phyloP scores from a whole-genome alignment of 2,113 vertebrate genomes.

The Syrrhaptes paradoxus region DNA sequence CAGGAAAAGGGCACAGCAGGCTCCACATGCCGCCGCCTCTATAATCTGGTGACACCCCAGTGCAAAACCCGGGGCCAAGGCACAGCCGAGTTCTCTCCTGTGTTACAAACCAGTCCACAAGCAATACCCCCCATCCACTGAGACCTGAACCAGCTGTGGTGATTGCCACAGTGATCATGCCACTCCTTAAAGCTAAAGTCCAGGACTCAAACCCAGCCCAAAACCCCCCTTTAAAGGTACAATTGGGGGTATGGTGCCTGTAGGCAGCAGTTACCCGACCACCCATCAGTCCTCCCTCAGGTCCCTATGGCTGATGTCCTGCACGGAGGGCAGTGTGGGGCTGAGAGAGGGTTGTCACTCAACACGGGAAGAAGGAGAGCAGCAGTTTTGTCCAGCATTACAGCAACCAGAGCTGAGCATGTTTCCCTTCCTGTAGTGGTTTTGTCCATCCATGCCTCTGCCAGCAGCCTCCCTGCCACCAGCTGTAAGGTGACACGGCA shows the following conservation, averaged over 20 bases:
- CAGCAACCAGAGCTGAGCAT: background rate
- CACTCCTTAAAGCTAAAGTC: background rate
- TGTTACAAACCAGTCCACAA: rapidly evolving
- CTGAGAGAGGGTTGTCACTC: rapidly evolving
- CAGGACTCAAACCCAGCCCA: background rate
- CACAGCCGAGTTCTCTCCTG: background rate
- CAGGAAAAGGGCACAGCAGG: conserved; percentile 3
- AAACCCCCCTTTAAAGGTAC: background rate
- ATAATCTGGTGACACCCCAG: background rate
- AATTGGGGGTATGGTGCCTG: background rate
- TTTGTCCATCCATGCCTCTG: background rate
- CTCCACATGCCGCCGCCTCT: background rate
- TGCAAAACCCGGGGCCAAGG: background rate
- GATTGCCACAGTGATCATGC: rapidly evolving
- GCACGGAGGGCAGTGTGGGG: rapidly evolving
- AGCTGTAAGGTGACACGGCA: rapidly evolving
- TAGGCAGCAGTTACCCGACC: background rate
- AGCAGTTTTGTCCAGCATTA: background rate
- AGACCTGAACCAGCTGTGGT: background rate
- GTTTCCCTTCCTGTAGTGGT: background rate
- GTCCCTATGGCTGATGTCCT: rapidly evolving
- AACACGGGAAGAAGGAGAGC: background rate
- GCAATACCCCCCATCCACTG: rapidly evolving
- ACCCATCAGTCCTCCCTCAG: rapidly evolving
- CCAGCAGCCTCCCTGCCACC: rapidly evolving